phyloP scores from a whole-genome alignment of 2,113 vertebrate species.

The Numenius arquata region DNA sequence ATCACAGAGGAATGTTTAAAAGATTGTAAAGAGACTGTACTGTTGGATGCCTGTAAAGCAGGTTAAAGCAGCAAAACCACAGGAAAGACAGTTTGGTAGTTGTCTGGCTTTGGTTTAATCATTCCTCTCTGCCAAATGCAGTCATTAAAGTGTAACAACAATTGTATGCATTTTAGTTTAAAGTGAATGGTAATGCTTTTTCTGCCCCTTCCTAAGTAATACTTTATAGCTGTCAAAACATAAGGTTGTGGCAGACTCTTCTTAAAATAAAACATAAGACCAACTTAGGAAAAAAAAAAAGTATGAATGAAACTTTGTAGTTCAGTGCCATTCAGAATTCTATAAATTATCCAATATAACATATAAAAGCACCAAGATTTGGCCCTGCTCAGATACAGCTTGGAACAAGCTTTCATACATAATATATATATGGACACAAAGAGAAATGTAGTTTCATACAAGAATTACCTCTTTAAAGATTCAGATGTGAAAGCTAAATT shows the following conservation, averaged over 20 bases:
- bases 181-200: neutral
- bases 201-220: constrained; percentile 56
- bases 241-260: neutral
- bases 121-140: neutral
- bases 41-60: constrained; percentile 16
- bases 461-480: neutral
- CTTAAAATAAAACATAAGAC: constrained; percentile 14
- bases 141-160: constrained; percentile 14
- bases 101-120: constrained; percentile 33
- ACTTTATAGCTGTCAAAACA: constrained; percentile 66
- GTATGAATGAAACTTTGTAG: neutral
- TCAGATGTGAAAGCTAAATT: neutral
- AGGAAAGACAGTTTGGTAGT: constrained; percentile 44
- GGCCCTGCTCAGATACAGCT: neutral
- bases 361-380: neutral
- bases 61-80: constrained; percentile 15
- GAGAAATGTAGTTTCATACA: neutral
- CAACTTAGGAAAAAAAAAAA: neutral
- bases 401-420: neutral
- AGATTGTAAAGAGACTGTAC: neutral
- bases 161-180: neutral
- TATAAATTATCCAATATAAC: neutral
- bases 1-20: constrained; percentile 50
- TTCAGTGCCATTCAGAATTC: neutral
- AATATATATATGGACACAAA: neutral